Base-by-base conservation (phyloP, 2,113 vertebrate genomes). In the Mustela nigripes region DNA sequence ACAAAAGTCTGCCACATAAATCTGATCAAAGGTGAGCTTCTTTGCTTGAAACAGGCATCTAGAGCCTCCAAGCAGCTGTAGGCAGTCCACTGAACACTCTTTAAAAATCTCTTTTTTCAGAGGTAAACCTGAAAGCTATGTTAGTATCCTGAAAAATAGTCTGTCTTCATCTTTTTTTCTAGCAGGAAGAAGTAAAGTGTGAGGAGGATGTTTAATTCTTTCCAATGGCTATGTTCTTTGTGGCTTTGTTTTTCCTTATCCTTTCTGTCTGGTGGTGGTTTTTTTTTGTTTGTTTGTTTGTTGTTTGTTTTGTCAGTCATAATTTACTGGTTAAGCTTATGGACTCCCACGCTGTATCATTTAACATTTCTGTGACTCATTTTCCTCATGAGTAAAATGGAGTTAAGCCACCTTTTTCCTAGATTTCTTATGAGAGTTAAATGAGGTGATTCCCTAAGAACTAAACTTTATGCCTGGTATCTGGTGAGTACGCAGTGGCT, bases 101-200 rank as follows among this genome's bases (percentile, higher is more conserved):
- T 42, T 69, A 89, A 88, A 86, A 84, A 89, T 26, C 60, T 62
- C 24, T 73, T 4, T 74, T 94, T 53, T 95, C 42, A 83, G 39
- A 67, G 50, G 1, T 39, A 63, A 33, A 65, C 24, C 12, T 48
- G 7, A 80, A 80, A 80, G 73, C 33, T 86, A 19, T 48, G 62
- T 76, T 93, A 89, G 58, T 76, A 42, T 86, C 19, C 91, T 96
- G 42, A 95, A 82, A 79, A 56, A 15, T 24, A 31, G 11, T 69
- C 7, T 78, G 31, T 74, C 28, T 50, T 91, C 1, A 88, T 58
- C 36, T 76, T 33, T 65, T 82, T 92, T 84, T 62, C n/a, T 42
- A 80, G 6, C 39, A 91, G 26, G 62, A 89, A 62, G 45, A 67
- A 71, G 63, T 65, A 58, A 63, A 84, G 21, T 24, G 56, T 48